phyloP scores from a whole-genome alignment of 2,888 invertebrate genomes.

The Melipona bicolor region DNA sequence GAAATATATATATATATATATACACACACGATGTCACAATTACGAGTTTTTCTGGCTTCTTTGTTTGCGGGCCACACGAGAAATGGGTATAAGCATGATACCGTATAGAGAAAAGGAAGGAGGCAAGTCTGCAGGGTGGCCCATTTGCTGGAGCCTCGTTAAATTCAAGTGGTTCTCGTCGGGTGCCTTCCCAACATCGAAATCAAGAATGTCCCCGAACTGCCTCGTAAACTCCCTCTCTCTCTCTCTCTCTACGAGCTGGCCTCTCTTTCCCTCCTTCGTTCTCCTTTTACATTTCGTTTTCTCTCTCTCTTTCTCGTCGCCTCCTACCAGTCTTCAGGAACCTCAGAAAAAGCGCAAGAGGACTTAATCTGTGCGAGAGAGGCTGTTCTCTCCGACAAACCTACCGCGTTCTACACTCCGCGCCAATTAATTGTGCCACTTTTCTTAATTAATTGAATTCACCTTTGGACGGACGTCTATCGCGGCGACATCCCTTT shows the following conservation, averaged over 20 bases:
- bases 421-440: slow-evolving; percentile 77
- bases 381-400: slow-evolving; percentile 60
- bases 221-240: slow-evolving; percentile 77
- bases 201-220: slow-evolving; percentile 81
- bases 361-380: slow-evolving; percentile 70
- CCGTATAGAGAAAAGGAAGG: slow-evolving; percentile 59
- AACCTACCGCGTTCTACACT: slow-evolving; percentile 44
- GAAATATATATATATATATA: no score
- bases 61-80: slow-evolving; percentile 60
- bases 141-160: slow-evolving; percentile 78
- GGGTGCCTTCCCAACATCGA: slow-evolving; percentile 75
- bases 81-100: slow-evolving; percentile 50
- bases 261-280: slow-evolving; percentile 39
- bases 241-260: slow-evolving; percentile 39
- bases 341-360: slow-evolving; percentile 51
- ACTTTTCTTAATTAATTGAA: slow-evolving; percentile 81
- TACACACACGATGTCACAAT: slow-evolving; percentile 44
- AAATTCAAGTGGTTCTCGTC: slow-evolving; percentile 80
- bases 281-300: slow-evolving; percentile 51
- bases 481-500: slow-evolving; percentile 65
- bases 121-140: slow-evolving; percentile 75
- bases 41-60: slow-evolving; percentile 43
- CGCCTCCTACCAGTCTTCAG: slow-evolving; percentile 56
- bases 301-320: slow-evolving; percentile 43
- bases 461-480: slow-evolving; percentile 72